These are phyloP conservation scores for Crocuta crocuta DNA, from an alignment of 2,113 vertebrate genomes.

Conservation along the genomic window DNA sequence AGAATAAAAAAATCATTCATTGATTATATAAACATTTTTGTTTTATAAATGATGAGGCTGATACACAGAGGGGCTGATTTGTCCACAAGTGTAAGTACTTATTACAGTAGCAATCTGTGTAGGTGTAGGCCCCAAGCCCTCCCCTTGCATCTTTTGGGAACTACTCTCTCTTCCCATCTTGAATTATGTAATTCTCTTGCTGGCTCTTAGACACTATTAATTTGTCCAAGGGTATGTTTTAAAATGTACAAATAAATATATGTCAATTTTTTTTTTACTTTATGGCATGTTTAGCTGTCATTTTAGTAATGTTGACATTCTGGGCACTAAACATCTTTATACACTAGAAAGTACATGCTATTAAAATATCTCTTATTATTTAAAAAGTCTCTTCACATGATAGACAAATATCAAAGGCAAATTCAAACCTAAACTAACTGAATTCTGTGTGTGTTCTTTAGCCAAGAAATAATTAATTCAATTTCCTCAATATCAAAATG, in stretches of 20 bases:
- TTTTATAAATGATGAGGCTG: background rate
- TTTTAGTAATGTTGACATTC: background rate
- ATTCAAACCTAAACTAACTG: constrained; percentile 13
- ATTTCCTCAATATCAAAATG: background rate
- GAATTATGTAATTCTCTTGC: background rate
- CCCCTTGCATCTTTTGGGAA: background rate
- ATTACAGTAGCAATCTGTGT: background rate
- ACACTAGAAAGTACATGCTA: background rate
- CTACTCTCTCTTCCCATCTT: background rate
- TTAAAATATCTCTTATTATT: background rate
- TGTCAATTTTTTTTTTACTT: background rate
- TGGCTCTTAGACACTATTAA: background rate
- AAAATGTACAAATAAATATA: background rate
- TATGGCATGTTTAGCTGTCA: background rate
- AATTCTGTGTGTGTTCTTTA: background rate
- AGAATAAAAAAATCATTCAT: background rate
- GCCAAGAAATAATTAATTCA: background rate
- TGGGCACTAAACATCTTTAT: background rate
- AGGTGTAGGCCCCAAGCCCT: background rate
- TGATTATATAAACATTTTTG: background rate
- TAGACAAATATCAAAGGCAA: constrained; percentile 23
- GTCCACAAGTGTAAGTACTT: background rate
- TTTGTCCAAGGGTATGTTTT: background rate
- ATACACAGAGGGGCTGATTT: background rate
- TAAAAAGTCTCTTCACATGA: background rate